Base-by-base conservation (phyloP, 2,113 vertebrate genomes). In the Chloropsis cyanopogon region DNA sequence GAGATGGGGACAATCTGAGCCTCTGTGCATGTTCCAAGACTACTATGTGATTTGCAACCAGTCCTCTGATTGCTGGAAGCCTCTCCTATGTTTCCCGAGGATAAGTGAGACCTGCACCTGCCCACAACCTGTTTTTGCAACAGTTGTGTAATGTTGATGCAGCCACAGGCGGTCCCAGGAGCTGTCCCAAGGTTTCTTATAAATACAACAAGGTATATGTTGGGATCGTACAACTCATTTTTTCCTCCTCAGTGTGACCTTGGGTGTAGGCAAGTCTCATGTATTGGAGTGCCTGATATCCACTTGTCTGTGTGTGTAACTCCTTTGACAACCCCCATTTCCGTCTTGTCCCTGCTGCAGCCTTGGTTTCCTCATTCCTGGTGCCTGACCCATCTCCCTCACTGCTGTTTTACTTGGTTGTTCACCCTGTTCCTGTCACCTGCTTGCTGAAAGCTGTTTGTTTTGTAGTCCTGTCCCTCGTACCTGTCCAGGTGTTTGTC, bases 171-270 rank as follows among this genome's bases (percentile, higher is more conserved):
- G 66, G 57, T 35, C 49, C 44, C 46, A 22, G 33, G 19, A 90
- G 23, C 24, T 44, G 16, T 41, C 13, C 0, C 0, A 50, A 22
- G 20, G 12, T 41, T 61, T 56, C 5, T 7, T 52, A n/a, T 33
- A 82, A 84, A 75, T 33, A 37, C 9, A 49, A 31, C 7, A 44
- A 41, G 14, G 4, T 73, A 16, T 31, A 19, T 8, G 2, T 25
- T 53, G 29, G 29, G 24, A 35, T 10, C 57, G 33, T 69, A 72
- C 20, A 42, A 11, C 23, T 88, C 66, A 14, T 28, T 65, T 69
- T 72, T 70, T 17, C 10, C 35, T 52, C 18, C 29, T 72, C 10
- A 6, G 7, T 6, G 18, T 52, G 14, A 50, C 72, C 57, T 41
- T 56, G 23, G 21, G 7, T 44, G n/a, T 24, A n/a, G 19, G 26